A percentile compares a stretch with the other conserved stretches of the same genome.
Evolutionary conservation across 2,888 invertebrate genomes (phyloP).

Genomic region (Scelioninae gen. 1): DNA sequence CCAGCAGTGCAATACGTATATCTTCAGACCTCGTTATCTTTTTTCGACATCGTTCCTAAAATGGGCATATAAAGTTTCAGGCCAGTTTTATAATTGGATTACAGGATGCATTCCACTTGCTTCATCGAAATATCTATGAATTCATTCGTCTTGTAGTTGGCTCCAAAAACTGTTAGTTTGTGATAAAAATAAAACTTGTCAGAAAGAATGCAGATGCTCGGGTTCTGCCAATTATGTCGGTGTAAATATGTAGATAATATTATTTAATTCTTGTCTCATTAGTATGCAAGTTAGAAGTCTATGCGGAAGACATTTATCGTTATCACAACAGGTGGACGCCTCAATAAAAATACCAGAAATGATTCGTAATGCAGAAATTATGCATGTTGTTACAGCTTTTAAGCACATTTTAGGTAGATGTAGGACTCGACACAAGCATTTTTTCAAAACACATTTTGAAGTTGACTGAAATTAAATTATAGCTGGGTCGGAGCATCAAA

Average conservation of each 20-base stretch:
- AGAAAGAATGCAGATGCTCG: constrained; percentile 38
- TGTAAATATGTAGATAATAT: constrained; percentile 35
- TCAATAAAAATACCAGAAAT: constrained; percentile 7
- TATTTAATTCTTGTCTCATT: constrained; percentile 40
- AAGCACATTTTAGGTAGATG: not conserved
- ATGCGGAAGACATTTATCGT: constrained; percentile 34
- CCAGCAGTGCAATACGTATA: constrained; percentile 10
- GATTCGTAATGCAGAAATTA: not conserved
- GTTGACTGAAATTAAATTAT: too few relatives aligned
- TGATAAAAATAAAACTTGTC: constrained; percentile 28
- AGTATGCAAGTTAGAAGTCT: constrained; percentile 30
- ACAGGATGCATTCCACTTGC: too few relatives aligned
- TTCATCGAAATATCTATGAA: constrained; percentile 3
- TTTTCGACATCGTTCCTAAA: constrained; percentile 21
- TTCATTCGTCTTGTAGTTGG: too few relatives aligned
- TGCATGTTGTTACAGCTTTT: not conserved
- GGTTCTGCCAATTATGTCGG: constrained; percentile 43
- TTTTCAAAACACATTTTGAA: not conserved
- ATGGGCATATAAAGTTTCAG: constrained; percentile 31
- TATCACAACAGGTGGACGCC: constrained; percentile 40
- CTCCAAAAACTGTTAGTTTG: too few relatives aligned
- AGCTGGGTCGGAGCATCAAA: constrained; percentile 22
- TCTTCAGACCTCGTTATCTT: constrained; percentile 12
- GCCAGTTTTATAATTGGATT: constrained; percentile 46
- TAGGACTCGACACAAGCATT: constrained; percentile 3